Evolutionary conservation across 1,140 invertebrate genomes (phyloP), one percentile per base, ranked within the genome.

Genomic region (Drosophila varians): DNA sequence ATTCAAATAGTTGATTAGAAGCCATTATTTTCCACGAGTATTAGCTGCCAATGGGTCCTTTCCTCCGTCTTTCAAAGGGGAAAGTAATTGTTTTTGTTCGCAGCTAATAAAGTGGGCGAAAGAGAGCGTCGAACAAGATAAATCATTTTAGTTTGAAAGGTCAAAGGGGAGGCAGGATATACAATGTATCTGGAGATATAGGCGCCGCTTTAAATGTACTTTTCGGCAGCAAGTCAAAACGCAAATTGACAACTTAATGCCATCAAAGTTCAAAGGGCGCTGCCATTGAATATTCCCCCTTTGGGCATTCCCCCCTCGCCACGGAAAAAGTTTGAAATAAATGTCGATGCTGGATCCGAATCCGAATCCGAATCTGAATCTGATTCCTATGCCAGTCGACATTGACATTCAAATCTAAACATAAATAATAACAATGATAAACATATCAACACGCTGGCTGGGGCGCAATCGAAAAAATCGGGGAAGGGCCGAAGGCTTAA

Each of bases 401-500:
- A 87, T 87, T 86, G 80, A 86, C 80, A 86, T 86, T 86, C 82
- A 86, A 86, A 86, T 86, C 80, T 76, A 82, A 86, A 74, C 80
- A 86, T 86, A 86, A 86, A 86, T 86, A 86, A 86, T 86, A 86
- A 86, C 80, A 87, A 82, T 86, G 80, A 86, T 86, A 87, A 86
- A 87, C 80, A 86, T 87, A 87, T 86, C 82, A 86, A 77, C 82
- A 82, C 77, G 77, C 49, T 62, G 49, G 43, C 56, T 52, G 31
- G 52, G 46, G 19, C 48, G 47, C 2, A 21, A n/a, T n/a, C n/a
- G 28, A 12, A n/a, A 12, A 38, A 14, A 4, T 23, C 36, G 28
- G 40, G 49, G 43, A 51, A 68, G 8, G 23, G 28, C 9, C 28
- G 28, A 19, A 21, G 31, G 46, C 42, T 7, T 66, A 54, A 68